Evolutionary conservation across 2,888 invertebrate species (phyloP), one percentile per base, ranked within the genome.

Genomic region (Acrobasis suavella): DNA sequence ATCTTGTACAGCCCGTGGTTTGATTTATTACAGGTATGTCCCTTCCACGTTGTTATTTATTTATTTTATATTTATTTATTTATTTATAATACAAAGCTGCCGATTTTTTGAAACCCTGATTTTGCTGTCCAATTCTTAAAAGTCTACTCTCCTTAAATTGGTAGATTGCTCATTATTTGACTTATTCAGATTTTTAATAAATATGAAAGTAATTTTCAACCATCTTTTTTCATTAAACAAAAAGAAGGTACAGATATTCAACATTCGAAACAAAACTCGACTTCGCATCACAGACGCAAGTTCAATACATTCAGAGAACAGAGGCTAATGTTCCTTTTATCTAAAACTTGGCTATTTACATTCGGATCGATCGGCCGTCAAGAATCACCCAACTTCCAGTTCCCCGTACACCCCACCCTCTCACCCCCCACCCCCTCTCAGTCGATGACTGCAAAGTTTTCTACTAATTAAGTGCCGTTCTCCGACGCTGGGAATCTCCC

Each of bases 391-490:
- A 54, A 46, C 61, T 61, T 46, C 54, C 15, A 52, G 39, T 16
- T 14, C 60, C 54, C 58, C 58, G 16, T 22, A 16, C 39, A 37
- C 39, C 46, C 54, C 61, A 50, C 51, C 63, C 10, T 15, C 49
- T 12, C 62, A 52, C 49, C 65, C 58, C 61, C 62, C 42, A 52
- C 60, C 62, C 50, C 63, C 62, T 32, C 60, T 16, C 65, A 62
- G 70, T 66, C 72, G 73, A 75, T 75, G 75, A 76, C 78, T 78
- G 73, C 74, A 74, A 81, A 84, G 77, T 81, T 83, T 78, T 66
- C 70, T 72, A 71, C 75, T 83, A 83, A 85, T 85, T 83, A 81
- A 82, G 79, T 76, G 71, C 73, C 71, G 72, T 70, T 70, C 66
- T 66, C 72, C 70, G 69, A 60, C 70, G 65, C 62, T 67, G 63